A percentile compares a stretch with the other conserved stretches of the same genome.
These are phyloP conservation scores for Xerus rutilus DNA, from an alignment of 2,797 vertebrate genomes.

Conservation along the genomic window DNA sequence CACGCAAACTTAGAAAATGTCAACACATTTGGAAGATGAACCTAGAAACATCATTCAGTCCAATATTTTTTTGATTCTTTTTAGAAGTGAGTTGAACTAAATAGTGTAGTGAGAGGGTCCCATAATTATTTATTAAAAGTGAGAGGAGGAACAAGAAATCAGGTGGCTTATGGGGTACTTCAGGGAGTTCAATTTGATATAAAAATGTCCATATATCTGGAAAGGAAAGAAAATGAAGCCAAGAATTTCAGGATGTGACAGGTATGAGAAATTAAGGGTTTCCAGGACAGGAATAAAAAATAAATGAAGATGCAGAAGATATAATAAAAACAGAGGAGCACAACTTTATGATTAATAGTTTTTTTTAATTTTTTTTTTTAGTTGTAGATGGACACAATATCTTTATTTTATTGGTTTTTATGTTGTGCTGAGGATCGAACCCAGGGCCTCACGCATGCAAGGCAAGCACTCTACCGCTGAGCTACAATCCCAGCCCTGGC, in stretches of 20 bases:
- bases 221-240: not conserved
- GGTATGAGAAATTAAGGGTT: not conserved
- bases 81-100: not conserved
- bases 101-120: not conserved
- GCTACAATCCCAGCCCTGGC: not conserved
- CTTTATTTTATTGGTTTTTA: too few relatives aligned
- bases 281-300: slow-evolving; percentile 22
- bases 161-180: not conserved
- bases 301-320: not conserved
- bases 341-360: not conserved
- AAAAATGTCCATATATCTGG: not conserved
- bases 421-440: too few relatives aligned
- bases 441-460: too few relatives aligned
- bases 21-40: slow-evolving; percentile 7
- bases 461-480: too few relatives aligned
- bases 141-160: slow-evolving; percentile 5
- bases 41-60: not conserved
- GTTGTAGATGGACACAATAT: too few relatives aligned
- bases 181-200: not conserved
- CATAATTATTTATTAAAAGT: not conserved
- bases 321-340: not conserved
- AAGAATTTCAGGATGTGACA: not conserved
- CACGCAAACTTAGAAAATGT: not conserved
- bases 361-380: too few relatives aligned
- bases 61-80: not conserved